These are phyloP conservation scores for Choristoneura rosaceana DNA, from an alignment of 2,888 invertebrate genomes.

Conservation along the genomic window DNA sequence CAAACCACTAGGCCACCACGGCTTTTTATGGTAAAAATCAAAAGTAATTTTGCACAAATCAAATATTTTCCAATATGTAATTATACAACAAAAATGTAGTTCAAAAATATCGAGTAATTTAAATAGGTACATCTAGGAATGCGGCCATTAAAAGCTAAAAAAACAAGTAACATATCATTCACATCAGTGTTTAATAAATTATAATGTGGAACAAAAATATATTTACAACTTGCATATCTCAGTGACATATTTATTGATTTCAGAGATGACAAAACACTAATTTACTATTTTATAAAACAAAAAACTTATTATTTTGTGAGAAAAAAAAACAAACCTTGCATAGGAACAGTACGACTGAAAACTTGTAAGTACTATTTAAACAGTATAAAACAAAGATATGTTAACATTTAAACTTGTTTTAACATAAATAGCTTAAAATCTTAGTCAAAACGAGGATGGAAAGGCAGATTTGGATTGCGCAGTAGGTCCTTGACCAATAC, in stretches of 20 bases:
- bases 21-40: too few species aligned
- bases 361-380: not conserved
- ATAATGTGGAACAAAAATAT: slow-evolving; percentile 15
- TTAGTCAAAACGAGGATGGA: too few species aligned
- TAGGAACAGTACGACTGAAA: not conserved
- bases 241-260: not conserved
- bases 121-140: too few species aligned
- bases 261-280: not conserved
- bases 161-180: not conserved
- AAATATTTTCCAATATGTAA: too few species aligned
- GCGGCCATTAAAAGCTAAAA: not conserved
- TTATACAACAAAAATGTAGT: too few species aligned
- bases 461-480: too few species aligned
- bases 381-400: not conserved
- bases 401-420: too few species aligned
- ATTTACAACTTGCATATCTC: slow-evolving; percentile 8
- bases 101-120: too few species aligned
- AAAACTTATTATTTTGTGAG: not conserved
- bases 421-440: too few species aligned
- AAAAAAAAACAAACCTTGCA: not conserved
- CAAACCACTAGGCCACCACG: too few species aligned
- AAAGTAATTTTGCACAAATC: too few species aligned
- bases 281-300: not conserved
- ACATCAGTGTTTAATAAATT: slow-evolving; percentile 7
- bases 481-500: too few species aligned